These are phyloP conservation scores for Pocillopora meandrina DNA, from an alignment of 92 coral and sea anemone species.

Conservation along the genomic window DNA sequence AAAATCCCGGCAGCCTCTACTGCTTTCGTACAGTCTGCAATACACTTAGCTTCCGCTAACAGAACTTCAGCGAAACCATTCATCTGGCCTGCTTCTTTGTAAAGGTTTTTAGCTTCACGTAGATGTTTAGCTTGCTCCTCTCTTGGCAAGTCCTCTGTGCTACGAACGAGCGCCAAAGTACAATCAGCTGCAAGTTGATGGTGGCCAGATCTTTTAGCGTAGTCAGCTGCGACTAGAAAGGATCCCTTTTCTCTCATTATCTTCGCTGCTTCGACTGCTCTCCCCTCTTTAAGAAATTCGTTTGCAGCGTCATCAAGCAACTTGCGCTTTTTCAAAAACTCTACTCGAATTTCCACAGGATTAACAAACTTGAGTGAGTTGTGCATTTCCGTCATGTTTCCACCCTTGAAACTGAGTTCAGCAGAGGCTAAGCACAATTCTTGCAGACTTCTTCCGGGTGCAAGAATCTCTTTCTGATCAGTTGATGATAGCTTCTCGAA, in stretches of 20 bases:
- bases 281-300: constrained; percentile 15
- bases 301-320: constrained; percentile 5
- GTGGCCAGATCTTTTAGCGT: constrained; percentile 34
- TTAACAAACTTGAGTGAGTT: constrained; percentile 67
- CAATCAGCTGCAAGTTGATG: constrained; percentile 70
- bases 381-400: constrained; percentile 52
- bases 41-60: not conserved
- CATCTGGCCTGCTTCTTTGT: not conserved
- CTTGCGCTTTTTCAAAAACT: constrained; percentile 57
- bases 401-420: constrained; percentile 44
- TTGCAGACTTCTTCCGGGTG: constrained; percentile 59
- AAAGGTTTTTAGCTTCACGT: constrained; percentile 43
- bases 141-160: not conserved
- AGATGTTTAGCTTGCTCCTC: constrained; percentile 49
- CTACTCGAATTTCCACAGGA: constrained; percentile 64
- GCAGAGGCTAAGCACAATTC: constrained; percentile 64
- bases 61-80: constrained; percentile 13
- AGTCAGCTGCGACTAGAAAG: constrained; percentile 63
- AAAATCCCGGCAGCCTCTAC: not conserved
- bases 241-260: constrained; percentile 62
- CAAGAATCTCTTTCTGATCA: constrained; percentile 28
- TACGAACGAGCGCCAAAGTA: constrained; percentile 57
- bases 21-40: not conserved
- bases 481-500: not conserved
- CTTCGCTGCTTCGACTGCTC: constrained; percentile 68